These are phyloP conservation scores for Phataginus tetradactyla DNA, from an alignment of 2,797 vertebrate genomes.

Conservation along the genomic window DNA sequence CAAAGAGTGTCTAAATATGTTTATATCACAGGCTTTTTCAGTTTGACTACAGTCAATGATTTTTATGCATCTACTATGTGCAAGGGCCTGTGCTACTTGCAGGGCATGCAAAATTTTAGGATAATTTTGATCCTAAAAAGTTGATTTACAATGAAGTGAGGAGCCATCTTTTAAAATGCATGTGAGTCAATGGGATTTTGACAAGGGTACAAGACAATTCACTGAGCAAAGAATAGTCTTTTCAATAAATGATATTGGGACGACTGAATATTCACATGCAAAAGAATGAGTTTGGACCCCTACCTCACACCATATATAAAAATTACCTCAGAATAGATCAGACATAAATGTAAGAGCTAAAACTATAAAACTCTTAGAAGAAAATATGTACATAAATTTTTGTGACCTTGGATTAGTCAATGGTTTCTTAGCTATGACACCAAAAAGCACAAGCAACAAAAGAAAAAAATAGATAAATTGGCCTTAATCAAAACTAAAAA, in stretches of 20 bases:
- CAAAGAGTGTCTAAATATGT: background rate
- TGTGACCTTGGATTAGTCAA: background rate
- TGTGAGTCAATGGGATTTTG: background rate
- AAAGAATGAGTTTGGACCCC: background rate
- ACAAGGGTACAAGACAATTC: background rate
- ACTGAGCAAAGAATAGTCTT: background rate
- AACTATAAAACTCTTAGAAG: background rate
- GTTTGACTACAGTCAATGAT: background rate
- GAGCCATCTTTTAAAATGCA: background rate
- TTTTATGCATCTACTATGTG: background rate
- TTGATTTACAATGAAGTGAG: slow-evolving; percentile 9
- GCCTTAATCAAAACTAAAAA: background rate
- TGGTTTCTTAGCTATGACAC: background rate
- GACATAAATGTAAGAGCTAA: background rate
- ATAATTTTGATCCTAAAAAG: background rate
- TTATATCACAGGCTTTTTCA: background rate
- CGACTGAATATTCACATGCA: background rate
- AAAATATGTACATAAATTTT: background rate
- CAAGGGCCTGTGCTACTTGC: background rate
- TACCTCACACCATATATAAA: slow-evolving; percentile 10
- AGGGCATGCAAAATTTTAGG: background rate
- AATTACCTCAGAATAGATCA: slow-evolving; percentile 3
- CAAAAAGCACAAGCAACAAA: background rate
- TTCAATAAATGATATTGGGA: background rate
- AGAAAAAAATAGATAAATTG: background rate